These are phyloP conservation scores for Bradypodion ventrale DNA, from an alignment of 2,797 vertebrate species.

Conservation along the genomic window DNA sequence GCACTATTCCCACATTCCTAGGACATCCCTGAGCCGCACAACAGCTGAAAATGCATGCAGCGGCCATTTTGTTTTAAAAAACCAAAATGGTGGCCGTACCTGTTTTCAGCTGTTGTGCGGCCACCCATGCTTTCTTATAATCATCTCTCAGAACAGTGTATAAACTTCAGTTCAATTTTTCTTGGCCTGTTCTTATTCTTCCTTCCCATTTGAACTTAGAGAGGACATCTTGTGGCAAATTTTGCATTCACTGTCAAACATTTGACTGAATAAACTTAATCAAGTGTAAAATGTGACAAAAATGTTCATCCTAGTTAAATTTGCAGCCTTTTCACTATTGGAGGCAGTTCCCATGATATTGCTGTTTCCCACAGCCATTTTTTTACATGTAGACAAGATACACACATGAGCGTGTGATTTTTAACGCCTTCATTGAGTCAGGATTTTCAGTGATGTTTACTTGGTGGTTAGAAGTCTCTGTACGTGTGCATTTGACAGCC, in stretches of 20 bases:
- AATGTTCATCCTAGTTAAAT: neutral
- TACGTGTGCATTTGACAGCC: neutral
- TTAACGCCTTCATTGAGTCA: neutral
- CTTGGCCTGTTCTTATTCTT: neutral
- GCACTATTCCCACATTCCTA: too few species aligned
- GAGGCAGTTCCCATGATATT: neutral
- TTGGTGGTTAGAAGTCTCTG: neutral
- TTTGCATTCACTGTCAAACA: neutral
- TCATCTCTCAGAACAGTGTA: neutral
- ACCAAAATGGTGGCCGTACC: too few species aligned
- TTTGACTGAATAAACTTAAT: conserved; percentile 1
- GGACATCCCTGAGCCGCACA: too few species aligned
- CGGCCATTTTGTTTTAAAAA: too few species aligned
- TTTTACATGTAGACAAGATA: neutral
- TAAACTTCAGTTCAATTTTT: neutral
- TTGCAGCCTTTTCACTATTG: neutral
- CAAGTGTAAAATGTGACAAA: neutral
- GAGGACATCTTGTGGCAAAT: neutral
- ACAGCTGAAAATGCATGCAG: too few species aligned
- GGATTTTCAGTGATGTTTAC: neutral
- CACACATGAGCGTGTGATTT: neutral
- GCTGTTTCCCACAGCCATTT: neutral
- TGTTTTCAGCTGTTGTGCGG: too few species aligned
- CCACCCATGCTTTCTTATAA: neutral
- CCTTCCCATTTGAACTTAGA: neutral